phyloP scores from a whole-genome alignment of 1,140 invertebrate genomes.

The Pogonomyrmex californicus region DNA sequence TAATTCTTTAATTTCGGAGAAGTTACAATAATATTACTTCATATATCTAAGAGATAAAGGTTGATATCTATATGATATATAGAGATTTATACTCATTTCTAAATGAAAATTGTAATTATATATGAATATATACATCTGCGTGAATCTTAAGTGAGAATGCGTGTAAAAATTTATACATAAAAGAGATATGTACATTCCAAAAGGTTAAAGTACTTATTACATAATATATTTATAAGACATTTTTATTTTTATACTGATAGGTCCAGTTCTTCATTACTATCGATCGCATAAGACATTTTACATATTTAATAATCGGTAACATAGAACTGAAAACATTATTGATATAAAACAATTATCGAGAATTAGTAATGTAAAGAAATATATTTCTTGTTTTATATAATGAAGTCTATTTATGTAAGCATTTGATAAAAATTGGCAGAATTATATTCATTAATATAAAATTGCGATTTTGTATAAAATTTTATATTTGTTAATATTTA shows the following conservation, averaged over 20 bases:
- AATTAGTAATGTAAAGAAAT: not conserved
- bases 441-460: conserved; percentile 2
- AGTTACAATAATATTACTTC: conserved; percentile 5
- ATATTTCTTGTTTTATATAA: not conserved
- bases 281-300: conserved; percentile 9
- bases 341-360: not conserved
- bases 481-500: conserved; percentile 35
- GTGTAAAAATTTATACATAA: conserved; percentile 29
- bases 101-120: conserved; percentile 25
- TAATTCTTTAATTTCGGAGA: not conserved
- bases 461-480: conserved; percentile 13
- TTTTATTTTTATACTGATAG: conserved; percentile 46
- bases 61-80: not conserved
- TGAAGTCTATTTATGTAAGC: not conserved
- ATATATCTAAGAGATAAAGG: not conserved
- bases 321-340: not conserved
- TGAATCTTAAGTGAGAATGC: conserved; percentile 34
- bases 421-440: conserved; percentile 4
- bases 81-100: conserved; percentile 19
- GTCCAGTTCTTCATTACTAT: not conserved
- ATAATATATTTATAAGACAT: not conserved
- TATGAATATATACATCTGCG: not conserved
- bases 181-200: conserved; percentile 35
- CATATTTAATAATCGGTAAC: not conserved
- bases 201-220: conserved; percentile 11